Evolutionary conservation across 2,797 vertebrate species (phyloP).

Genomic region (Cossypha heuglini): DNA sequence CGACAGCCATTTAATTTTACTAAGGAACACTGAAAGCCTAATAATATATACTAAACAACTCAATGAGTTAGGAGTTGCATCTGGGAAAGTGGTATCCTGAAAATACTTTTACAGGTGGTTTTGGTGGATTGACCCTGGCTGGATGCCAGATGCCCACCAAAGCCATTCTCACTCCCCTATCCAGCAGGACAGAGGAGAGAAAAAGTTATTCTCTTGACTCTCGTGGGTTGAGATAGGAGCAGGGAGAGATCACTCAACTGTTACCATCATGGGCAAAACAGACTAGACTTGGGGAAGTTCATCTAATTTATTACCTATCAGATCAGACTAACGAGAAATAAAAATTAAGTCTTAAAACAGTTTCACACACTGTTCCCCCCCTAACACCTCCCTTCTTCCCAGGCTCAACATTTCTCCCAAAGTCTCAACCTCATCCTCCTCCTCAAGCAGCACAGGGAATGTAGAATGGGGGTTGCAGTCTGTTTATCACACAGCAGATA

Average conservation of each 20-base stretch:
- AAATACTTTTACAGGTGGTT: neutral
- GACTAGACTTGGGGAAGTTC: fast-evolving
- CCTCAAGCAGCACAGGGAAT: neutral
- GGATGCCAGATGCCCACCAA: neutral
- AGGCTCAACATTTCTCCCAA: neutral
- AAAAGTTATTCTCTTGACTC: neutral
- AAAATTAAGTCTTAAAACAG: neutral
- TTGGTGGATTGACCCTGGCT: neutral
- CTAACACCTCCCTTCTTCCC: fast-evolving
- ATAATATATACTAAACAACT: neutral
- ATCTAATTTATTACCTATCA: neutral
- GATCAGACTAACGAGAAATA: neutral
- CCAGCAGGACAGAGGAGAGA: neutral
- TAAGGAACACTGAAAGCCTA: neutral
- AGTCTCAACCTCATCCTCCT: neutral
- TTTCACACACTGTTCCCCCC: neutral
- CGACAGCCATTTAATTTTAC: neutral
- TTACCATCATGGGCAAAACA: neutral
- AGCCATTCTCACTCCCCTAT: neutral
- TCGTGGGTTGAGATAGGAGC: fast-evolving
- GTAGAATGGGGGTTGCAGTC: neutral
- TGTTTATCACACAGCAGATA: neutral
- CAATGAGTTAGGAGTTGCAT: neutral
- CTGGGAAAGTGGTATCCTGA: neutral
- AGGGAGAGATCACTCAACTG: neutral